Base-by-base conservation (phyloP, 2,797 vertebrate genomes). In the Margarornis squamiger region DNA sequence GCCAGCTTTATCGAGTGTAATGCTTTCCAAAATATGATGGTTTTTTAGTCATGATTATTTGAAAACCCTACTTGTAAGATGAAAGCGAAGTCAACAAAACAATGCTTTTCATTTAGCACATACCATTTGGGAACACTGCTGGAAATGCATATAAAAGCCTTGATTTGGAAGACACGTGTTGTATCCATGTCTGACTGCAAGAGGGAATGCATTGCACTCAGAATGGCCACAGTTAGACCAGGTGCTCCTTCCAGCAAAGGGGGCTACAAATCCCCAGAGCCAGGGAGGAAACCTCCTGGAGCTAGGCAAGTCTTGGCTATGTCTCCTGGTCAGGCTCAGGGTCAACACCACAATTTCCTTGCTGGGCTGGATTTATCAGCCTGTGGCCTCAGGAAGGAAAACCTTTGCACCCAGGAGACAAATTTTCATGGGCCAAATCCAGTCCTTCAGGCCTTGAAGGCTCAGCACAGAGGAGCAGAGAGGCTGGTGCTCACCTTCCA, bases 111-210 rank as follows among this genome's bases (percentile, higher is more conserved):
- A 68, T n/a, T 75, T 24, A 54, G 76, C 39, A 52, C 29, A 26
- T 2, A 20, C 17, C 46, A 19, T 36, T 6, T 55, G 71, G 59
- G 91, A 73, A 7, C 21, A 0, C 29, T 13, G 34, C 32, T 54
- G 66, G 67, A 54, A 55, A 65, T 2, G 26, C 38, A 12, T 2
- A 79, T 41, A 23, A 4, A 65, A 51, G n/a, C 0, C 2, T 13
- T 70, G 1, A 1, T 39, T 51, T 66, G 41, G 21, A 17, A 41
- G 26, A 39, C 1, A 2, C 0, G 0, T 8, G 23, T 15, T 27
- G 12, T 48, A 27, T 24, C 5, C 54, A 3, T 2, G 18, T 26
- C 24, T 74, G 34, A 36, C 39, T 15, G 61, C 30, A 59, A 3
- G 0, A 22, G 62, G 2, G 34, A 32, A 16, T 7, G 16, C 20